Evolutionary conservation across 1,140 invertebrate species (phyloP), one percentile per base, ranked within the genome.

Genomic region (Plectrocnemia conspersa): DNA sequence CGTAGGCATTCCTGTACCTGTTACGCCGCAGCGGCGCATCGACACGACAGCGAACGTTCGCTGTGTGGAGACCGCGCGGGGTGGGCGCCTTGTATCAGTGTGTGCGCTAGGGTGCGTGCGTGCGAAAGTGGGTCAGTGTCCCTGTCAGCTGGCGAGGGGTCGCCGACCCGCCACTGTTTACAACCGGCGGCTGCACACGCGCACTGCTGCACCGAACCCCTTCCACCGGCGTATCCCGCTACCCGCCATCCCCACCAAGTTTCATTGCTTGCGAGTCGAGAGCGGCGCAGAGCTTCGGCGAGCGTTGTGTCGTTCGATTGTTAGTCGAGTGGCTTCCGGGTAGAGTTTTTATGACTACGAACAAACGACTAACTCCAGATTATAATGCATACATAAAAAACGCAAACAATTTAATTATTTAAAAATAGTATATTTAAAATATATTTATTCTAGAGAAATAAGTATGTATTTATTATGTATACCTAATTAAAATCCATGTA

Each of bases 81-180:
- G 3, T 24, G 44, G 3, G 44, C 21, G 44, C 44, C 10, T 18
- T 25, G 25, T 45, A 23, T 25, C 42, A 45, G 29, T 25, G 23
- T 45, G 25, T 23, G 25, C 29, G 42, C 42, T 23, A 35, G 40
- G 40, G 33, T 50, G 47, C 42, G 23, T 45, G 25, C 23, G 25
- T 45, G 42, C 42, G 42, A 35, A 50, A 50, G 33, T 50, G 47
- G 47, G 47, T 50, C 47, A 50, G 47, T 38, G 47, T 35, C 47
- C 47, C 45, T 24, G 46, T 36, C 3, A 25, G 29, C 29, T 13
- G 25, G 27, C 13, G 3, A 16, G 45, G 45, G 13, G 10, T 5
- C n/a, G 5, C 3, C 16, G 29, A 25, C 11, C 22, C n/a, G 10
- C 21, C 42, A 2, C 42, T 4, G 19, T 38, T 38, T 38, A 38